Base-by-base conservation (phyloP, 1,140 invertebrate species). In the Drosophila santomea region DNA sequence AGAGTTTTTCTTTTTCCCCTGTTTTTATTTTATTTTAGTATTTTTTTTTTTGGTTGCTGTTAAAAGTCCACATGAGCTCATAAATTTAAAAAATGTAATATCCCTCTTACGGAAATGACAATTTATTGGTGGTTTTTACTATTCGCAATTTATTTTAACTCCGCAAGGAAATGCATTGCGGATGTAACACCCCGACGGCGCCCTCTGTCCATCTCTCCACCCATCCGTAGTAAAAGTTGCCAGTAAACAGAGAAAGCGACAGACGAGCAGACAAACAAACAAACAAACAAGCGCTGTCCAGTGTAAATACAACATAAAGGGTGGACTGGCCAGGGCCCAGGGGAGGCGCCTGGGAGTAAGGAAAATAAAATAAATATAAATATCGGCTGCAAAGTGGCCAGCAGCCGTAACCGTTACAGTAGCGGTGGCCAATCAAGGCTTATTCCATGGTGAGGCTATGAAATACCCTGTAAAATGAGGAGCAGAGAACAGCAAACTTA, bases 61-160 rank as follows among this genome's bases (percentile, higher is more conserved):
- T 73, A 73, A 74, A 74, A 73, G 67, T 72, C 56, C 74, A 68
- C 71, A 89, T 64, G 61, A 50, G 81, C 72, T 85, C 83, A 90
- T 90, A 85, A 89, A 90, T 90, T 90, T 81, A 90, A 90, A 85
- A 90, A 85, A 90, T 90, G 85, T 85, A 89, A 90, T 90, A 90
- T 85, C 85, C 85, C 85, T 90, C 81, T 90, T 90, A 90, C 88
- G 88, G 88, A 90, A 90, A 90, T 90, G 86, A 90, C 88, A 90
- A 90, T 90, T 90, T 90, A 90, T 90, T 90, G 88, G 88, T 90
- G 88, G 88, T 90, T 90, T 90, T 90, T 90, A 90, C 88, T 90
- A 90, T 90, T 90, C 83, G 82, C 88, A 90, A 90, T 90, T 90
- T 90, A 90, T 90, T 90, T 90, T 90, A 90, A 90, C 84, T 90